These are phyloP conservation scores for Drosophila tsacasi DNA, from an alignment of 1,140 invertebrate species.

Conservation along the genomic window DNA sequence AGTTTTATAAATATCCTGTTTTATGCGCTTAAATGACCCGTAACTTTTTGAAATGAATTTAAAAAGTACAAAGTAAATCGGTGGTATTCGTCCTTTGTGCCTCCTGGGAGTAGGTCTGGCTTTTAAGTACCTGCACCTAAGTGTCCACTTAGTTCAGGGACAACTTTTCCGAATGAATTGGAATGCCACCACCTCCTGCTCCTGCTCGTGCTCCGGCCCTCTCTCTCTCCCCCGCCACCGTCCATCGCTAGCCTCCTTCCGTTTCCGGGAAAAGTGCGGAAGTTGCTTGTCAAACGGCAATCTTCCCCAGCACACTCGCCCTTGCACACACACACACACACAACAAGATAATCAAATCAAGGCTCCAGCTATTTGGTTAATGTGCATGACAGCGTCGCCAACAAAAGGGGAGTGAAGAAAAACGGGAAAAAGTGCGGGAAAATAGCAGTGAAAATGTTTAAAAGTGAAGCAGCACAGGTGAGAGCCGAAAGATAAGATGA, in stretches of 20 bases:
- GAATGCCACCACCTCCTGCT: constrained; percentile 2
- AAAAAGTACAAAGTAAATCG: constrained; percentile 22
- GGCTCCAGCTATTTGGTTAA: constrained; percentile 83
- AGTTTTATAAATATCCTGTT: not conserved
- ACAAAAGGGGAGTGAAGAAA: constrained; percentile 25
- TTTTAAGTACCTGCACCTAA: constrained; percentile 49
- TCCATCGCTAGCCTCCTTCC: constrained; percentile 17
- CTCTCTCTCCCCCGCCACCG: not conserved
- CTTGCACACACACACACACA: constrained; percentile 13
- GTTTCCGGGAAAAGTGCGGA: constrained; percentile 53
- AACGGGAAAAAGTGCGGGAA: not conserved
- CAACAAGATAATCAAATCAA: constrained; percentile 82
- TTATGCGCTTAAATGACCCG: constrained; percentile 9
- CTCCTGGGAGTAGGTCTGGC: not conserved
- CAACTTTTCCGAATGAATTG: constrained; percentile 45
- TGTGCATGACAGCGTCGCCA: constrained; percentile 71
- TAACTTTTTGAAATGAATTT: constrained; percentile 21
- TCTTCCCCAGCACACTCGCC: constrained; percentile 29
- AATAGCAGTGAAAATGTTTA: constrained; percentile 63
- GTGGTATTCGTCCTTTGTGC: constrained; percentile 11
- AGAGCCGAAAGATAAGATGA: constrained; percentile 67
- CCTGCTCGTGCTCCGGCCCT: not conserved
- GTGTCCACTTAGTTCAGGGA: constrained; percentile 44
- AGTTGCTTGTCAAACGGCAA: constrained; percentile 77
- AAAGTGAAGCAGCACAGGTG: constrained; percentile 71